Base-by-base conservation (phyloP, 2,797 vertebrate genomes). In the Aphelocoma californica region DNA sequence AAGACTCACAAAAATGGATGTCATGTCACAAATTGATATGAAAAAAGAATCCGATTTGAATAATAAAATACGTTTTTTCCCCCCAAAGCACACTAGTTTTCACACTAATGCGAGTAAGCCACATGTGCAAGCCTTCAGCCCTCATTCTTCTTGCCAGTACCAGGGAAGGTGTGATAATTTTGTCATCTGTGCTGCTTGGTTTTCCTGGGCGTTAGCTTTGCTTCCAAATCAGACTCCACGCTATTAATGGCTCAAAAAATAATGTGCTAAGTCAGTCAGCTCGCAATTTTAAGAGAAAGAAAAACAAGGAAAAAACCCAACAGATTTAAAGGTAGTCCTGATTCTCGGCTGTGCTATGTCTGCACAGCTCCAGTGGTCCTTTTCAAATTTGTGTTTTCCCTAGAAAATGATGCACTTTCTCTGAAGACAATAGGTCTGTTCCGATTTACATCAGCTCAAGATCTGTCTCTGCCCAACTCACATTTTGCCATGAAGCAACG, bases 131-230 rank as follows among this genome's bases (percentile, higher is more conserved):
- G 90, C 91, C 72, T 94, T 97, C 97, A 94, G 83, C 97, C 83
- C 92, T 95, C 57, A 62, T 66, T 94, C 81, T 71, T 38, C 93
- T 90, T 97, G 97, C 97, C 97, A 96, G 88, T 96, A 92, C 83
- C 81, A 92, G 65, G 77, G 79, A 97, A 98, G 97, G 97, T 98
- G 97, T 98, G 97, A 98, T 96, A 96, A 97, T 97, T 97, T 96
- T 97, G 96, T 97, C 97, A 98, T 97, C 96, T 96, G 93, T 96
- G 95, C 96, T 44, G 24, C 86, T 96, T 97, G 82, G 26, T 81
- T 95, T 94, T 86, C 75, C 48, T 88, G 66, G 48, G 58, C 0
- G 1, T 78, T 88, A 86, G 62, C 69, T 95, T 67, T 90, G 83
- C 83, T 82, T 93, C 94, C 72, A 67, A 92, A 95, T 92, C 89